phyloP scores from a whole-genome alignment of 2,888 invertebrate genomes.

The Polylopha cassiicola region DNA sequence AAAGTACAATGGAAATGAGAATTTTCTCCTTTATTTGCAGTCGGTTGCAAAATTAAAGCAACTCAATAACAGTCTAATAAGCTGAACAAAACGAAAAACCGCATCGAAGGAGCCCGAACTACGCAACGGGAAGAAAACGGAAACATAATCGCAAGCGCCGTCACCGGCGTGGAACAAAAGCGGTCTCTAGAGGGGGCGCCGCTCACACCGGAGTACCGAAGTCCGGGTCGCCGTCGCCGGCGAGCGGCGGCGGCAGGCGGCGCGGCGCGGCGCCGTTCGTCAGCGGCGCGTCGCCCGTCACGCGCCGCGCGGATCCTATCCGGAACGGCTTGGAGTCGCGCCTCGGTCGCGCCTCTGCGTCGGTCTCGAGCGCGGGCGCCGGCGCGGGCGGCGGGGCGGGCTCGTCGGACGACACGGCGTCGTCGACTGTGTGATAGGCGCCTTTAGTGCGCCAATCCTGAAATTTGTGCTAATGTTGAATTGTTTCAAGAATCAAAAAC shows the following conservation, averaged over 20 bases:
- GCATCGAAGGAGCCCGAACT: background rate
- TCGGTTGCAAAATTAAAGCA: too few relatives aligned
- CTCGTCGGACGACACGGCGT: slow-evolving; percentile 61
- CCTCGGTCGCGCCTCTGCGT: slow-evolving; percentile 8
- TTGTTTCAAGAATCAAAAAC: too few relatives aligned
- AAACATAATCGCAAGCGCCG: too few relatives aligned
- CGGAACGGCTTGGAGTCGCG: slow-evolving; percentile 39
- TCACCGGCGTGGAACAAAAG: background rate
- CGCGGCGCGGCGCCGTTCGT: slow-evolving; percentile 39
- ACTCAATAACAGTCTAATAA: too few relatives aligned
- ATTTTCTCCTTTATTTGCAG: too few relatives aligned
- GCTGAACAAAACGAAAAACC: slow-evolving; percentile 3
- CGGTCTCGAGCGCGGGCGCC: slow-evolving; percentile 7
- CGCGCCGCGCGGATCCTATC: slow-evolving; percentile 67
- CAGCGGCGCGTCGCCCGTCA: slow-evolving; percentile 40
- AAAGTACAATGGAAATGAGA: too few relatives aligned
- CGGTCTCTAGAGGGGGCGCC: background rate
- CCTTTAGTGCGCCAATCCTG: slow-evolving; percentile 70
- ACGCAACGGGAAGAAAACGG: slow-evolving; percentile 1
- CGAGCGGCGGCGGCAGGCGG: slow-evolving; percentile 38
- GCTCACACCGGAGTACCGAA: slow-evolving; percentile 81
- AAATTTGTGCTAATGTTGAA: too few relatives aligned
- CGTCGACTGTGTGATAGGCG: slow-evolving; percentile 60
- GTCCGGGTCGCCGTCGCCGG: slow-evolving; percentile 81
- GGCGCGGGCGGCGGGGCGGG: slow-evolving; percentile 24